Conservation (phyloP, 2,888 invertebrate genomes). For the Yponomeuta plumbellus region DNA sequence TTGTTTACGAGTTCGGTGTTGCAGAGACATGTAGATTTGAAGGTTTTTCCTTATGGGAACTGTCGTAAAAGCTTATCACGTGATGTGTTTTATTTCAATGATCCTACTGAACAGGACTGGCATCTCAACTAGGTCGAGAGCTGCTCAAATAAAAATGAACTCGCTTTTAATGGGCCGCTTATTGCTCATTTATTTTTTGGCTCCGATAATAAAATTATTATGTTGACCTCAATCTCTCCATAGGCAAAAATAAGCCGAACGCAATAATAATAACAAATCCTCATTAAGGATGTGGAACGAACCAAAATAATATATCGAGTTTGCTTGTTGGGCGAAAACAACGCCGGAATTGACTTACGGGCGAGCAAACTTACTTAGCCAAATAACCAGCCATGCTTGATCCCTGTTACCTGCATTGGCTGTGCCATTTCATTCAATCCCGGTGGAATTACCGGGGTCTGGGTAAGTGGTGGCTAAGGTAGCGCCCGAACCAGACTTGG, state of each 20-base stretch:
- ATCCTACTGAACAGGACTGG: no score
- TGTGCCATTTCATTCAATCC: not conserved
- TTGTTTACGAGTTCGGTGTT: no score
- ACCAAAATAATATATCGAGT: constrained; percentile 15
- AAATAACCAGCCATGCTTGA: not conserved
- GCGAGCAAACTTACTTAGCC: constrained; percentile 6
- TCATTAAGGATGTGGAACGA: not conserved
- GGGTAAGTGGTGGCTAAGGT: not conserved
- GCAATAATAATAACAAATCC: not conserved
- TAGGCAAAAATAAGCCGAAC: not conserved
- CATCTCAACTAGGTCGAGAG: no score
- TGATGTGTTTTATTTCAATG: no score
- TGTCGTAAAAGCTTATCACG: no score
- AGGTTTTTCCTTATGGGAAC: no score
- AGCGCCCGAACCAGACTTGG: not conserved
- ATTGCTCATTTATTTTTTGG: no score
- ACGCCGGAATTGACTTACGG: constrained; percentile 9
- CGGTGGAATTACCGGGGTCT: not conserved
- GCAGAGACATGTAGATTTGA: no score
- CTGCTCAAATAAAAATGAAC: no score
- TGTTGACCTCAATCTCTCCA: not conserved
- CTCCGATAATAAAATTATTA: no score
- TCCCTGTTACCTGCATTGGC: not conserved
- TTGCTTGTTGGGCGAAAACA: constrained; percentile 10
- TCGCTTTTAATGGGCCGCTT: no score